These are phyloP conservation scores for Uria aalge DNA, from an alignment of 2,113 vertebrate species.

Conservation along the genomic window DNA sequence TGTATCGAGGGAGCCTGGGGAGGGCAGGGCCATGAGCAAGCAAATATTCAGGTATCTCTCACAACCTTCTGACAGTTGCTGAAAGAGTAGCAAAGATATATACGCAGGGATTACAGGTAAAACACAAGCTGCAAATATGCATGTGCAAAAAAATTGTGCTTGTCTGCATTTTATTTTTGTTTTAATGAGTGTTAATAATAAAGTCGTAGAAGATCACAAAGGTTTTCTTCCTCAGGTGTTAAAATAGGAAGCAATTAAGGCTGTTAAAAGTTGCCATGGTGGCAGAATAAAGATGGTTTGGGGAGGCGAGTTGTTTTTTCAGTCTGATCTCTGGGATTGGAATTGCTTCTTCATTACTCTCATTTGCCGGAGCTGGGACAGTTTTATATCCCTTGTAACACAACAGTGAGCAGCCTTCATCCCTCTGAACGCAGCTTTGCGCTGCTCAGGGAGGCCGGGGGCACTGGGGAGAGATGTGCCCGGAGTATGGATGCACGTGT, in stretches of 20 bases:
- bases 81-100: neutral
- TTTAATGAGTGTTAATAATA: neutral
- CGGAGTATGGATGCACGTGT: rapidly evolving
- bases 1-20: neutral
- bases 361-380: neutral
- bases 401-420: neutral
- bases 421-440: rapidly evolving
- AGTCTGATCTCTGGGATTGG: neutral
- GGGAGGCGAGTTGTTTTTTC: neutral
- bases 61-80: neutral
- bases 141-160: neutral
- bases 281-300: neutral
- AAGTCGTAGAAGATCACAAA: neutral
- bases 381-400: rapidly evolving
- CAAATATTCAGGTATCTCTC: neutral
- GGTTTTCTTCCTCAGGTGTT: neutral
- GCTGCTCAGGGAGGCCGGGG: neutral
- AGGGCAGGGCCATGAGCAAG: neutral
- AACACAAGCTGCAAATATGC: neutral
- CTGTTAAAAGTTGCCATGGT: conserved; percentile 34
- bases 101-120: neutral
- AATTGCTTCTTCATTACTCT: neutral
- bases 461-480: neutral
- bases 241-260: conserved; percentile 15
- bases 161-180: neutral